phyloP scores from a whole-genome alignment of 2,113 vertebrate genomes.

The Peromyscus leucopus region DNA sequence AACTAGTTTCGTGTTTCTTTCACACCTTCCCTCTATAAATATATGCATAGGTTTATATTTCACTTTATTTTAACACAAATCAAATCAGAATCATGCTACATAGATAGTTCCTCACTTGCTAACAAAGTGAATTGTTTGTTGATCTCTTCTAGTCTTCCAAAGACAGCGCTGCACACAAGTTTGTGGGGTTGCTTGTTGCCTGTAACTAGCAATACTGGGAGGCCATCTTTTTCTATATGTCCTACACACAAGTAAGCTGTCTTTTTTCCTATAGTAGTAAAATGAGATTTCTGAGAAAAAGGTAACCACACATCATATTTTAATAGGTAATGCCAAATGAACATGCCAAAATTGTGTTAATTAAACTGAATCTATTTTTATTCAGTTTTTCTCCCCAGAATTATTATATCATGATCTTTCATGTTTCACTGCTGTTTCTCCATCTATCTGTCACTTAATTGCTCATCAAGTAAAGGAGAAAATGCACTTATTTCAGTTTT shows the following conservation, averaged over 20 bases:
- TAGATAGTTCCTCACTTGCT: not conserved
- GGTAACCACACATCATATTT: not conserved
- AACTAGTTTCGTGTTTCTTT: not conserved
- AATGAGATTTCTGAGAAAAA: not conserved
- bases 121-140: not conserved
- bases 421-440: not conserved
- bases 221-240: not conserved
- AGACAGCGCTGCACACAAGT: not conserved
- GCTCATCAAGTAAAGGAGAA: slow-evolving; percentile 13
- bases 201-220: not conserved
- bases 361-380: not conserved
- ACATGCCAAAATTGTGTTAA: not conserved
- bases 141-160: not conserved
- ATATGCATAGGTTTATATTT: not conserved
- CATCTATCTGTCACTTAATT: not conserved
- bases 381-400: not conserved
- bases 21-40: not conserved
- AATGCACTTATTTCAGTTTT: not conserved
- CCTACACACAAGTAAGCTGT: not conserved
- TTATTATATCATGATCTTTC: not conserved
- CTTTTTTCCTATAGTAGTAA: not conserved
- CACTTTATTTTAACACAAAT: slow-evolving; percentile 11
- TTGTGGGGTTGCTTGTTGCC: not conserved
- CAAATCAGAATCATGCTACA: not conserved
- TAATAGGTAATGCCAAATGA: not conserved